Evolutionary conservation across 2,113 vertebrate species (phyloP), one percentile per base, ranked within the genome.

Genomic region (Oncorhynchus keta): DNA sequence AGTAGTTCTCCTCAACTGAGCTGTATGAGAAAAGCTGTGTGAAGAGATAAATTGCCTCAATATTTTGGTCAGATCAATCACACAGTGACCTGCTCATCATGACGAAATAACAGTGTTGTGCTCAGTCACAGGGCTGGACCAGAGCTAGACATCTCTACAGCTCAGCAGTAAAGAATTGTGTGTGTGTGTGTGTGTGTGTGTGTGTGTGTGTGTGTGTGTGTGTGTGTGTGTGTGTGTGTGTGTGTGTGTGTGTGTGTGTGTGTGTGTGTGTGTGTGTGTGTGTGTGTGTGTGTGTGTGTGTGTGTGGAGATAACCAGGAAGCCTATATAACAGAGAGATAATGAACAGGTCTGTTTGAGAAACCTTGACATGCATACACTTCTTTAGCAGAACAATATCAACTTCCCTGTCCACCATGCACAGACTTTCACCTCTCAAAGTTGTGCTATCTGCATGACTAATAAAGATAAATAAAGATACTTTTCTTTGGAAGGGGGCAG

Each of bases 41-140:
- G 59, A 2, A 77, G 0, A 72, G 45, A 67, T 64, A 51, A 24
- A 62, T 16, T 24, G 62, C 73, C 70, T 79, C 59, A 73, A 55
- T 85, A 81, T 87, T 88, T 86, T 11, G 39, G 9, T 45, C 9
- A 45, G 2, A 45, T 45, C 39, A 45, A 66, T 68, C 72, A 78
- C 69, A 83, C 72, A 83, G 67, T 76, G 74, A 68, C 68, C 22
- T 7, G 0, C 13, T 67, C 86, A 89, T 87, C 87, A 62, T 30
- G 69, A 4, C 3, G 7, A 6, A 86, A 89, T 89, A 85, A 80
- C 75, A 64, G 24, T 76, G 69, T 73, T 3, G 16, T 85, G 87
- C 77, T 84, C 81, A 91, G 68, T 11, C 75, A 77, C 70, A 78
- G 32, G 79, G 65, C 35, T 73, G 62, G 35, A 72, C 39, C 39